phyloP scores from a whole-genome alignment of 2,113 vertebrate species.

The Glareola pratincola region DNA sequence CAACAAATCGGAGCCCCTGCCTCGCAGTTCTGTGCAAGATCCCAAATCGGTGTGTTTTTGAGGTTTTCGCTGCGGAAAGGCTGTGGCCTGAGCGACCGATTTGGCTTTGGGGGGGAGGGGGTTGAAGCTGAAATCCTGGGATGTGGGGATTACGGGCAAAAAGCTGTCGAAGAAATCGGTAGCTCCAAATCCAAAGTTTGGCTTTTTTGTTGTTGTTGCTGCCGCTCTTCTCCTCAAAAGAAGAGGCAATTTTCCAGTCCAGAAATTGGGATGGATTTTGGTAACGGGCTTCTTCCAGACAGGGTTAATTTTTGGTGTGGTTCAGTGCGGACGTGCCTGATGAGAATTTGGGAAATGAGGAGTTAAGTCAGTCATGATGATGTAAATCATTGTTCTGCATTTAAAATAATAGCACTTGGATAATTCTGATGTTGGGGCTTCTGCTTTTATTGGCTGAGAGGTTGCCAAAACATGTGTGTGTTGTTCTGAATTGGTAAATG shows the following conservation, averaged over 20 bases:
- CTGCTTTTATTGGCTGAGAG: conserved; percentile 62
- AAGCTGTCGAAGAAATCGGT: not conserved
- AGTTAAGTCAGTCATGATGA: conserved; percentile 32
- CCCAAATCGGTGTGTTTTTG: not conserved
- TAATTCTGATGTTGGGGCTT: conserved; percentile 36
- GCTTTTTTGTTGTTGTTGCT: not conserved
- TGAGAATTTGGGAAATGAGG: conserved; percentile 17
- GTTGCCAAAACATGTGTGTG: conserved; percentile 60
- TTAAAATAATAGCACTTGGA: conserved; percentile 36
- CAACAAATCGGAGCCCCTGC: conserved; percentile 34
- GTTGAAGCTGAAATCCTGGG: not conserved
- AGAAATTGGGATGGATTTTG: not conserved
- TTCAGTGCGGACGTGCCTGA: not conserved
- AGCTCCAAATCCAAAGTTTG: not conserved
- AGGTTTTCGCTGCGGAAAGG: not conserved
- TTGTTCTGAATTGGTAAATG: conserved; percentile 56
- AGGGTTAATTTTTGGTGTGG: not conserved
- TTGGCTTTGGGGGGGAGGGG: accelerated
- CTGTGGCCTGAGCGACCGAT: not conserved
- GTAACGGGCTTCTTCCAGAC: not conserved
- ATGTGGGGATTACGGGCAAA: not conserved
- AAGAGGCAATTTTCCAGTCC: not conserved
- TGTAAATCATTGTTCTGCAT: not conserved
- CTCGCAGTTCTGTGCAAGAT: not conserved
- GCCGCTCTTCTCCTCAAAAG: not conserved